A percentile compares a stretch with the other conserved stretches of the same genome.
These are phyloP conservation scores for Coleophora deauratella DNA, from an alignment of 2,888 invertebrate genomes.

Conservation along the genomic window DNA sequence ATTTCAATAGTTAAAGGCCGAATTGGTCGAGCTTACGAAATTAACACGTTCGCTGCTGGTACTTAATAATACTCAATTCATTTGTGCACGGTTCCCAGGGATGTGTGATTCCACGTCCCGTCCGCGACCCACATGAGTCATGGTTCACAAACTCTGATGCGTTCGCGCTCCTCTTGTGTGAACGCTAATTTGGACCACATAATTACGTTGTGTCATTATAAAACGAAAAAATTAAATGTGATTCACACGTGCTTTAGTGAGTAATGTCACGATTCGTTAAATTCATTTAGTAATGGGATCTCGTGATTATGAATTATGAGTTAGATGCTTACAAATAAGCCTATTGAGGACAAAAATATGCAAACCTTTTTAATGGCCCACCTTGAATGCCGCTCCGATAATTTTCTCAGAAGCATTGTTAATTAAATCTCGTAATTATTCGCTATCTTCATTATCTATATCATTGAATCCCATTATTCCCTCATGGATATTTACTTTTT, in stretches of 20 bases:
- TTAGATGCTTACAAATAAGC: too few species aligned
- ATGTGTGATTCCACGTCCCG: constrained; percentile 53
- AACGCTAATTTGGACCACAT: constrained; percentile 44
- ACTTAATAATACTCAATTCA: constrained; percentile 45
- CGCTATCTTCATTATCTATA: too few species aligned
- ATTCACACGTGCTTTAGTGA: constrained; percentile 31
- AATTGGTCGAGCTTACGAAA: constrained; percentile 64
- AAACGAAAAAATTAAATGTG: constrained; percentile 27
- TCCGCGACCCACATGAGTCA: constrained; percentile 22
- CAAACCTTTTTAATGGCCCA: too few species aligned
- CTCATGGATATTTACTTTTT: constrained; percentile 1
- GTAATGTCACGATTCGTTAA: constrained; percentile 38
- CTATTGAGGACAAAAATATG: constrained; percentile 20
- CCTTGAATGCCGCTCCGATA: constrained; percentile 7
- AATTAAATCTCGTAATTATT: constrained; percentile 10
- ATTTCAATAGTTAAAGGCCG: constrained; percentile 65
- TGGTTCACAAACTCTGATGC: too few species aligned
- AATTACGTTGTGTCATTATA: constrained; percentile 34
- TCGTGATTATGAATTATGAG: too few species aligned
- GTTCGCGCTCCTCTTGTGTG: constrained; percentile 14
- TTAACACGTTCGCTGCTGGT: constrained; percentile 52
- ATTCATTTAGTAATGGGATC: too few species aligned
- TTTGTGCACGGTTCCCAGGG: constrained; percentile 59
- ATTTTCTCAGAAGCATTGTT: constrained; percentile 17
- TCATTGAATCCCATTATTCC: constrained; percentile 26